These are phyloP conservation scores for Zoanthus solanderi DNA, from an alignment of 92 coral and sea anemone genomes.

Conservation along the genomic window DNA sequence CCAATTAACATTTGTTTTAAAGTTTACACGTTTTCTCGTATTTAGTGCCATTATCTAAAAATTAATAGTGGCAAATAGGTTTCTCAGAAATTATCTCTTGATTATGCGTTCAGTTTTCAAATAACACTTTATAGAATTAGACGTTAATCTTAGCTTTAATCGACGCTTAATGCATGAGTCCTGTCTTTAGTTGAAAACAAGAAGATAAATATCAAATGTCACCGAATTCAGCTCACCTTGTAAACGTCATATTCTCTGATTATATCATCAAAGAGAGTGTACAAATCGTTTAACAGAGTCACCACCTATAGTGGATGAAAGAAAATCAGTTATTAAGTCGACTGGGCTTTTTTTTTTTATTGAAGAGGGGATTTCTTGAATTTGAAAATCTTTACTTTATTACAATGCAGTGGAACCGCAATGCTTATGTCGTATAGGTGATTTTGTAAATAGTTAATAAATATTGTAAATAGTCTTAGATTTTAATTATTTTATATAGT, in stretches of 20 bases:
- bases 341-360: not conserved
- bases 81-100: not conserved
- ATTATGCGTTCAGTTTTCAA: not conserved
- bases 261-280: slow-evolving; percentile 95
- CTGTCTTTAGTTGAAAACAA: not conserved
- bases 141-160: not conserved
- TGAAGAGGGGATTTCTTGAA: not conserved
- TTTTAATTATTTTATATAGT: too few species aligned
- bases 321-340: too few species aligned
- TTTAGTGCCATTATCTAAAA: not conserved
- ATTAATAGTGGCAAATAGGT: not conserved
- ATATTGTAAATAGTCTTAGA: too few species aligned
- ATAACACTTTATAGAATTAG: not conserved
- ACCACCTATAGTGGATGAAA: slow-evolving; percentile 75
- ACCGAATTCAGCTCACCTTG: slow-evolving; percentile 68
- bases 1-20: not conserved
- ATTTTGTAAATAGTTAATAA: too few species aligned
- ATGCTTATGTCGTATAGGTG: too few species aligned
- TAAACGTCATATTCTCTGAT: slow-evolving; percentile 96
- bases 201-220: not conserved
- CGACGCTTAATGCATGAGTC: too few species aligned
- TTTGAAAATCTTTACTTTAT: too few species aligned
- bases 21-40: not conserved
- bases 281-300: slow-evolving; percentile 89
- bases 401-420: not conserved